phyloP scores from a whole-genome alignment of 2,113 vertebrate species.

The Gallinago media region DNA sequence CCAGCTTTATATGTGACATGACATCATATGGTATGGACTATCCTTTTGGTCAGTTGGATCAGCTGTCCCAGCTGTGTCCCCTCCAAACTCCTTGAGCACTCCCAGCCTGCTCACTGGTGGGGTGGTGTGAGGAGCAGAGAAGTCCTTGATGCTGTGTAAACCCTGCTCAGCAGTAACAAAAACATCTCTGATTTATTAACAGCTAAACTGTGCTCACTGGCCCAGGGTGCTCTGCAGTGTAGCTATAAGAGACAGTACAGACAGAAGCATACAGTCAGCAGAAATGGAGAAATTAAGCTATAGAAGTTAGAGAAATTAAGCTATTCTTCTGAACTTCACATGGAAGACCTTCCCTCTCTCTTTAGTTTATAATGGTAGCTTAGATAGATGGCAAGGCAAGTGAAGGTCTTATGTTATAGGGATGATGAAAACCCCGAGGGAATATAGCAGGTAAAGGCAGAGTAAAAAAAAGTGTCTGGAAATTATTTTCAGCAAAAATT shows the following conservation, averaged over 20 bases:
- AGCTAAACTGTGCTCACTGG: background rate
- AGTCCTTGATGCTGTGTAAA: background rate
- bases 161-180: rapidly evolving
- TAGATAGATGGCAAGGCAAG: background rate
- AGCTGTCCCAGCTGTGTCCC: background rate
- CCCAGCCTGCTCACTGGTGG: rapidly evolving
- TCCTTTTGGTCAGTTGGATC: rapidly evolving
- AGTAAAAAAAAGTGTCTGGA: background rate
- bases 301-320: background rate
- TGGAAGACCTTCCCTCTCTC: background rate
- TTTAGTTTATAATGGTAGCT: background rate
- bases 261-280: background rate
- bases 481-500: background rate
- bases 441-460: background rate
- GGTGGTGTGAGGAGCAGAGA: background rate
- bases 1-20: background rate
- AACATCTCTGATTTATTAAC: background rate
- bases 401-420: background rate
- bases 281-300: background rate
- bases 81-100: background rate
- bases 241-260: background rate
- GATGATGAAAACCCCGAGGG: background rate
- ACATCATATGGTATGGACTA: background rate
- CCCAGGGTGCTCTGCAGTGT: background rate
- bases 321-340: background rate